phyloP scores from a whole-genome alignment of 2,797 vertebrate genomes.

The Perodicticus potto region DNA sequence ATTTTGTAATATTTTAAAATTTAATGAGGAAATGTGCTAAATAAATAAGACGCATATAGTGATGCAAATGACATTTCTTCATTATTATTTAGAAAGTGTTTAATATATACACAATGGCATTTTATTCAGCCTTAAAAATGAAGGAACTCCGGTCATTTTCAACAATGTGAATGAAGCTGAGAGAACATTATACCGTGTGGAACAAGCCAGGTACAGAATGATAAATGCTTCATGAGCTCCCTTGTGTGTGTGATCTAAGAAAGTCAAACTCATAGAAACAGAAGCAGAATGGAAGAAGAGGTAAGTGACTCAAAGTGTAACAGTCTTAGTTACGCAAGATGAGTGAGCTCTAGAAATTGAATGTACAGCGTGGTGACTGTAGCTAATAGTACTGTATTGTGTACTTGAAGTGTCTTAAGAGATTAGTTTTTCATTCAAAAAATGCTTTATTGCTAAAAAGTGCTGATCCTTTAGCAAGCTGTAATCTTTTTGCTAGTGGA shows the following conservation, averaged over 20 bases:
- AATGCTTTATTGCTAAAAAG: background rate
- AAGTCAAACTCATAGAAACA: background rate
- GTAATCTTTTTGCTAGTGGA: background rate
- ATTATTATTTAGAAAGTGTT: slow-evolving; percentile 21
- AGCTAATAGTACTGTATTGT: background rate
- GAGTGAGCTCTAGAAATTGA: background rate
- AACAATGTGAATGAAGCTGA: background rate
- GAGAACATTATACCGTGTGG: background rate
- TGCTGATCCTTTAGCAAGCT: background rate
- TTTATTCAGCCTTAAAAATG: background rate
- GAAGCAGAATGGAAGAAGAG: background rate
- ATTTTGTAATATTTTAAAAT: background rate
- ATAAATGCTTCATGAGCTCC: background rate
- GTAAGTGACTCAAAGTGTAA: background rate
- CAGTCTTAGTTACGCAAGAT: background rate
- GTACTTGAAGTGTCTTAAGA: background rate
- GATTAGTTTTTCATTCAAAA: background rate
- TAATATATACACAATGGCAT: background rate
- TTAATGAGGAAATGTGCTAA: background rate
- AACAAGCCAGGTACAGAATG: background rate
- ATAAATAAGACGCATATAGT: background rate
- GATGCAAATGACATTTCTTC: background rate
- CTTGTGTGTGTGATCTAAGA: background rate
- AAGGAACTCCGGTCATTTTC: background rate
- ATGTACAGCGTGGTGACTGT: background rate